Evolutionary conservation across 2,113 vertebrate species (phyloP), one percentile per base, ranked within the genome.

Genomic region (Triplophysa rosa): DNA sequence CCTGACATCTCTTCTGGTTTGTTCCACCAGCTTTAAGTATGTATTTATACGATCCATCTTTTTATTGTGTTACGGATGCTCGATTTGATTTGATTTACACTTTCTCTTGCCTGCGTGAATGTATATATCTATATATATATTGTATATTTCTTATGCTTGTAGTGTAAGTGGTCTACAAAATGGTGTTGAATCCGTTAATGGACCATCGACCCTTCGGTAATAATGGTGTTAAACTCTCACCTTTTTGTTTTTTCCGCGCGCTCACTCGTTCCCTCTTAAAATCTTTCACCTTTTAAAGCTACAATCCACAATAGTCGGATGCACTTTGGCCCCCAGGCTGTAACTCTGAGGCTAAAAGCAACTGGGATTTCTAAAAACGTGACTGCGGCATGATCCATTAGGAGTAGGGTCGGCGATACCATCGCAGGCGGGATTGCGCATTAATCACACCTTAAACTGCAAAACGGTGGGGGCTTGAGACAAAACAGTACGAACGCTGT

Each of bases 11-110:
- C 42, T 66, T 80, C 42, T 66, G 33, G 73, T 65, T 81, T 59
- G 64, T 82, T 81, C 65, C 65, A 52, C 59, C 69, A 78, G 83
- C 76, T 84, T 65, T 73, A 78, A 67, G 58, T 74, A 62, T 65
- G 74, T 65, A 76, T 76, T 65, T 54, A 70, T 76, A 81, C 73
- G 68, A 68, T 64, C 24, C 49, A 75, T 80, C 14, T 40, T 68
- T 37, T 78, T 47, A 67, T 49, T 69, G 52, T 65, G 67, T 77
- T 70, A 26, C 17, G 12, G 24, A 69, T 59, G 58, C 40, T 78
- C 67, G 77, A 79, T 70, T 74, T 82, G 11, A 75, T 67, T 75
- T 47, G 68, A 64, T 74, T 74, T 69, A 68, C 61, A 54, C 54
- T 37, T 24, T 63, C 65, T 67, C 80, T 47, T 78, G 67, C 62